Evolutionary conservation across 2,113 vertebrate species (phyloP), one percentile per base, ranked within the genome.

Genomic region (Marmota flaviventris): DNA sequence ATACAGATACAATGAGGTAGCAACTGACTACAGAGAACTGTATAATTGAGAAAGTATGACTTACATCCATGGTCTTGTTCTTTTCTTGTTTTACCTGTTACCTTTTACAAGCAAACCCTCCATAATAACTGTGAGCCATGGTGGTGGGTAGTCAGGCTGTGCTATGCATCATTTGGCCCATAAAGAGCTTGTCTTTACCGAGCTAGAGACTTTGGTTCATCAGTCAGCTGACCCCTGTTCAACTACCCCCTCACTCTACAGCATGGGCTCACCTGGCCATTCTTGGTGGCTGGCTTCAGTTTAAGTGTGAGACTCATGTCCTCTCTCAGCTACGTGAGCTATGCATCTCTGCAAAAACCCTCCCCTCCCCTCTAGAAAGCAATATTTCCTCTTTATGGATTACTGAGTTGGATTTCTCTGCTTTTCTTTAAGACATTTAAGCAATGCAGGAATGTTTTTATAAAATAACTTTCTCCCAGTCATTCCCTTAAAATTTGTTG

Each of bases 121-220:
- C 8, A 3, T 27, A 67, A 27, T 8, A 0, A 22, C 45, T 70
- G 34, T 2, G 39, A 48, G 37, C 20, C 39, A 14, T 42, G 56
- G 7, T 9, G 22, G 34, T 1, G 51, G 34, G 29, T 75, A 8
- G 8, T n/a, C 22, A 0, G 22, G 39, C n/a, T 70, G 13, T 39
- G 48, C 37, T 16, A 4, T n/a, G 8, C 5, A 25, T 63, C 69
- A 1, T 0, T 37, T 63, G 37, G 34, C 3, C 20, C 48, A 34
- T 17, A 3, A 5, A 70, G 73, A 86, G 17, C 5, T 20, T 39
- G 12, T 25, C 82, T 56, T 22, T 32, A 53, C 65, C 39, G 61
- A 82, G 37, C 22, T 27, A 7, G 39, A 70, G 51, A n/a, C 45
- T 65, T 65, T 13, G 20, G 0, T 91, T 69, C 39, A 17, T 53